Evolutionary conservation across 2,113 vertebrate genomes (phyloP).

Genomic region (Myrmecobius fasciatus): DNA sequence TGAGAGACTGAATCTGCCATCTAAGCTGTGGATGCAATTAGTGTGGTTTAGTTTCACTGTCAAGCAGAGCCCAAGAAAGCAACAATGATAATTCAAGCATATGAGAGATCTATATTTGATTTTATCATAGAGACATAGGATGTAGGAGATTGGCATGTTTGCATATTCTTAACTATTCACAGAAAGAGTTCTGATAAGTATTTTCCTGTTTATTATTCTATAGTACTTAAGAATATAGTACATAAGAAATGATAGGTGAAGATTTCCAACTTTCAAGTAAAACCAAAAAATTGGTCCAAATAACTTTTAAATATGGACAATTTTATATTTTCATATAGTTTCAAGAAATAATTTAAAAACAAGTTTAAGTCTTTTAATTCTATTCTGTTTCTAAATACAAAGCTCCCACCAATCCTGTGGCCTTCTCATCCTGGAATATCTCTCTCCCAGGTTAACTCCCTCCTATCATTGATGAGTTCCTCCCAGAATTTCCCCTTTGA

Average conservation of each 20-base stretch:
- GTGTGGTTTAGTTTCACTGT: constrained; percentile 23
- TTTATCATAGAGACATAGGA: background rate
- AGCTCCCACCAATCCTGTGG: background rate
- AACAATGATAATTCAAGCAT: constrained; percentile 16
- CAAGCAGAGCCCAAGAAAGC: constrained; percentile 11
- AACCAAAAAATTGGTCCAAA: background rate
- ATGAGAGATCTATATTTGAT: background rate
- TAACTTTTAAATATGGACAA: background rate
- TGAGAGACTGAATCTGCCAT: background rate
- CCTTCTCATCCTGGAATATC: background rate
- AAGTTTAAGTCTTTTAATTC: background rate
- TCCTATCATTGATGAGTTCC: background rate
- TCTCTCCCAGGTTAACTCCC: background rate
- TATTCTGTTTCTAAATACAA: background rate
- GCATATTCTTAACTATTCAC: background rate
- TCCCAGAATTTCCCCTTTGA: background rate
- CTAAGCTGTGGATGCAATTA: constrained; percentile 47
- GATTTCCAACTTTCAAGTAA: background rate
- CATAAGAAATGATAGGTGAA: background rate
- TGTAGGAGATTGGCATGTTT: constrained; percentile 58
- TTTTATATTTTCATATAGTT: constrained; percentile 14
- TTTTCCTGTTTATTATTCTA: constrained; percentile 16
- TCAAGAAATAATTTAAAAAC: constrained; percentile 9
- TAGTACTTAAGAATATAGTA: constrained; percentile 4
- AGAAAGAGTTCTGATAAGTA: background rate